Evolutionary conservation across 1,140 invertebrate genomes (phyloP).

Genomic region (Drosophila sucinea): DNA sequence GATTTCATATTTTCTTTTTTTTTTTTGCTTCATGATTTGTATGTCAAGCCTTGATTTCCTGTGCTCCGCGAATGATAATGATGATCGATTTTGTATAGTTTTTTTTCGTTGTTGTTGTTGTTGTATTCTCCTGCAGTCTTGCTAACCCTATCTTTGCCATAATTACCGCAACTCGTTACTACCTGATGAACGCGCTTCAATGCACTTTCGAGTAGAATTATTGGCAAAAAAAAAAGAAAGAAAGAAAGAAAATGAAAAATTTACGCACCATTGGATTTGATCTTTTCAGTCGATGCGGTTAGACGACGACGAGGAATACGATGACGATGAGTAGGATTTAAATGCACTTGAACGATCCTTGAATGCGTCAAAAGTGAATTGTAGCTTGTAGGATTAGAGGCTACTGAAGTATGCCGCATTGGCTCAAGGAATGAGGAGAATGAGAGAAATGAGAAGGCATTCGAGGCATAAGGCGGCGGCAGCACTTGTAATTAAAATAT

Average conservation of each 20-base stretch:
- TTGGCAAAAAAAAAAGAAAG: constrained; percentile 47
- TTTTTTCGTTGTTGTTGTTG: neutral
- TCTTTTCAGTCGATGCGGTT: constrained; percentile 52
- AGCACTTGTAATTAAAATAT: constrained; percentile 39
- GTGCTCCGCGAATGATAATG: constrained; percentile 5
- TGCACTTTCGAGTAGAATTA: constrained; percentile 37
- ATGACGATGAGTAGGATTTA: constrained; percentile 62
- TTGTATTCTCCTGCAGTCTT: neutral
- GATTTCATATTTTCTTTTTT: constrained; percentile 21
- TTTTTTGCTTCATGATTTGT: constrained; percentile 57
- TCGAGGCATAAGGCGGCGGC: neutral
- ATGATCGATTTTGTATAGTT: constrained; percentile 5
- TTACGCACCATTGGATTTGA: constrained; percentile 63
- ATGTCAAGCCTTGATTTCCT: constrained; percentile 73
- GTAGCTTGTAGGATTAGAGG: constrained; percentile 65
- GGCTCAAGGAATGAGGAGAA: neutral
- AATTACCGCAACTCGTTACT: constrained; percentile 52
- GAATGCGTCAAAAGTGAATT: constrained; percentile 80
- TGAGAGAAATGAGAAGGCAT: neutral
- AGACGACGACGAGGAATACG: constrained; percentile 36
- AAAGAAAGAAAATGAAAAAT: constrained; percentile 38
- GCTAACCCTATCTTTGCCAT: constrained; percentile 29
- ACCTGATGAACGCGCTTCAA: constrained; percentile 40
- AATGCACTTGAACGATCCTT: constrained; percentile 74
- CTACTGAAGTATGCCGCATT: constrained; percentile 67